Evolutionary conservation across 1,140 invertebrate genomes (phyloP), one percentile per base, ranked within the genome.

Genomic region (Apis laboriosa): DNA sequence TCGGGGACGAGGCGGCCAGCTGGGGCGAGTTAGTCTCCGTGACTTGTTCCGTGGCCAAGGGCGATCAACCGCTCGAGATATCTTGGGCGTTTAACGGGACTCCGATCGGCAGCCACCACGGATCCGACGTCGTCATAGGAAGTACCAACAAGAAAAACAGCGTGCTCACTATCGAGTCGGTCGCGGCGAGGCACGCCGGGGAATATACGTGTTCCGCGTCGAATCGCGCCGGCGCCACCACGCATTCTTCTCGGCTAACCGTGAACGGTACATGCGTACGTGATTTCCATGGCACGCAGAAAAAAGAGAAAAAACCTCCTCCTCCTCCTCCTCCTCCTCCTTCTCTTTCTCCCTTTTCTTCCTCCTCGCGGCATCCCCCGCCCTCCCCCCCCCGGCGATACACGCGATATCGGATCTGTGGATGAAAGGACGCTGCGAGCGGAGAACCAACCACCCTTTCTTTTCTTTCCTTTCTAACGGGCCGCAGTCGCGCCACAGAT

Each of bases 61-160:
- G 97, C 9, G 97, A 97, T 90, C 94, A 95, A 80, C 97, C 97
- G 1, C 94, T 98, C 63, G 95, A 95, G 84, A 97, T 95, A 66
- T 86, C 90, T 2, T 95, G 95, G 95, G 90, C 89, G 24, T 92
- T 95, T 66, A 94, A 95, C 66, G 93, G 92, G 43, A 88, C 92
- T 80, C 86, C 89, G 34, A 89, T 93, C 63, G 77, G 83, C 75
- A 85, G 58, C 74, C 77, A 56, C 58, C 87, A 79, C 63, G 83
- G 82, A 80, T 83, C 85, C 79, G 92, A 91, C 82, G 77, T 91
- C 28, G 88, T 90, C 63, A 85, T 93, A 70, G 91, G 63, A 56
- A 94, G 96, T 93, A 94, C 92, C 58, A 90, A 96, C 93, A 90
- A 95, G 94, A 90, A 94, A 88, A 90, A 95, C 67, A 95, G 94